Evolutionary conservation across 2,797 vertebrate species (phyloP).

Genomic region (Chelon auratus): DNA sequence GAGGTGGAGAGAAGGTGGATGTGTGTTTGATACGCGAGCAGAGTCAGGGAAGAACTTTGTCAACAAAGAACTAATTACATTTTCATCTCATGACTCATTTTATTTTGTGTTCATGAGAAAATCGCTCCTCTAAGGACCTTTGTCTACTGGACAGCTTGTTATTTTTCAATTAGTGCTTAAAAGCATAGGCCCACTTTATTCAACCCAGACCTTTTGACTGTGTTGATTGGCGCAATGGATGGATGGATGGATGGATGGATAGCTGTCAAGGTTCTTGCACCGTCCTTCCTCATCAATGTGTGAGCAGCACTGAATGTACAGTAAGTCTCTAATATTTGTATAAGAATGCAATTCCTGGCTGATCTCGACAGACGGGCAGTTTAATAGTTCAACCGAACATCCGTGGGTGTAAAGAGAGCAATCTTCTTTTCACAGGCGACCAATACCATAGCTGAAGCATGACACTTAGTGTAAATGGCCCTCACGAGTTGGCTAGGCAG

Average conservation of each 20-base stretch:
- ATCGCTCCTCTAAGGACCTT: conserved; percentile 24
- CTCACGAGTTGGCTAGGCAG: conserved; percentile 1
- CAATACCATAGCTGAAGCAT: conserved; percentile 27
- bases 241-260: no score
- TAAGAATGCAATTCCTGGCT: conserved; percentile 3
- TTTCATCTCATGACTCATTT: conserved; percentile 6
- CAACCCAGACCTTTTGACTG: conserved; percentile 8
- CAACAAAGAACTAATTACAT: neutral
- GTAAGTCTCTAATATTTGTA: conserved; percentile 9
- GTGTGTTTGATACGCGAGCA: no score
- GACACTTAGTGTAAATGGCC: conserved; percentile 33
- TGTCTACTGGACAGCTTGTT: conserved; percentile 28
- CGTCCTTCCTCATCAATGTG: neutral
- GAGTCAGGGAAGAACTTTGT: neutral
- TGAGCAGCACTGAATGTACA: conserved; percentile 1
- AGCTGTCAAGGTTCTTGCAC: no score
- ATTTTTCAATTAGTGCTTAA: conserved; percentile 49
- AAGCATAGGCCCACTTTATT: conserved; percentile 24
- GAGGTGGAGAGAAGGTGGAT: neutral
- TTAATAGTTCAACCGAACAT: conserved; percentile 23
- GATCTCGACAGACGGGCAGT: conserved; percentile 31
- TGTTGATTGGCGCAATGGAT: neutral
- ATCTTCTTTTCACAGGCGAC: conserved; percentile 17
- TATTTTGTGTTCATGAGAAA: conserved; percentile 38
- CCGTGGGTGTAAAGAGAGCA: conserved; percentile 6